These are phyloP conservation scores for Gallinago paraguaiae DNA, from an alignment of 2,113 vertebrate species.

Conservation along the genomic window DNA sequence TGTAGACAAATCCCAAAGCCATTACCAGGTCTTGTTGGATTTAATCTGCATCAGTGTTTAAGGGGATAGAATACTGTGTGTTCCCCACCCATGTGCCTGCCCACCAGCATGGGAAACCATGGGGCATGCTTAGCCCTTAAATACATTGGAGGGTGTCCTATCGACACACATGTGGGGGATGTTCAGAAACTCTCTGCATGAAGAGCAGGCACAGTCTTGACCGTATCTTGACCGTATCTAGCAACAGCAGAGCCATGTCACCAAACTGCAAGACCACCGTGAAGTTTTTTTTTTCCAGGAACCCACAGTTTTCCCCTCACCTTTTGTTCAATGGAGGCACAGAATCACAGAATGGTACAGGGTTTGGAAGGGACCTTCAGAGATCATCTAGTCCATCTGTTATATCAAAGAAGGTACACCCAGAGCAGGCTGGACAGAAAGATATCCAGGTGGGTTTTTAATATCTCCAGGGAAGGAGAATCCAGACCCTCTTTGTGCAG, in stretches of 20 bases:
- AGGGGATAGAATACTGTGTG: background rate
- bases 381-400: background rate
- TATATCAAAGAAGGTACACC: background rate
- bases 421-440: background rate
- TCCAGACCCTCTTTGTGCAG: background rate
- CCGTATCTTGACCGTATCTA: background rate
- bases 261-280: accelerated
- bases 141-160: background rate
- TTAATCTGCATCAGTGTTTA: background rate
- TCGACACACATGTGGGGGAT: accelerated
- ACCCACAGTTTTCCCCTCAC: background rate
- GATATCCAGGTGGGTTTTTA: background rate
- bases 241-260: background rate
- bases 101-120: background rate
- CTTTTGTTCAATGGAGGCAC: background rate
- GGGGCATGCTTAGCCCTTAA: background rate
- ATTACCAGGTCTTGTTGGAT: background rate
- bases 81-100: background rate
- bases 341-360: background rate
- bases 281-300: background rate
- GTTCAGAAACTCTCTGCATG: background rate
- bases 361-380: background rate
- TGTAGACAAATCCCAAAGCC: background rate
- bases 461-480: background rate
- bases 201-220: background rate